Base-by-base conservation (phyloP, 2,888 invertebrate species). In the Diarsia dahlii region DNA sequence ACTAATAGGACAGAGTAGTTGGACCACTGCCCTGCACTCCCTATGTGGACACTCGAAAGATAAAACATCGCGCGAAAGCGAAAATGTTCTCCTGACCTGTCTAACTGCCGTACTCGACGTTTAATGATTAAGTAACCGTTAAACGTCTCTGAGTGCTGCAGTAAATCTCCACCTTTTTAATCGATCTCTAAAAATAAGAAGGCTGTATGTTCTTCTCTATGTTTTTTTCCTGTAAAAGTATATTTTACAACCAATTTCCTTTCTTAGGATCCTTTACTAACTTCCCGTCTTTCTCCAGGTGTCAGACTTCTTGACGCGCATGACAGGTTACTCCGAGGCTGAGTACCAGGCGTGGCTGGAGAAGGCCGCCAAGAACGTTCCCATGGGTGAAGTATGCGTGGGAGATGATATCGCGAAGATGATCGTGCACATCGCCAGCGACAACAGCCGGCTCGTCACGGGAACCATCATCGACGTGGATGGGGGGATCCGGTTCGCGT, bases 361-460 rank as follows among this genome's bases (percentile, higher is more conserved):
- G 8, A 65, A 10, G 0, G 28, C 65, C 8, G 76, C 78, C 28
- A 12, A 54, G 3, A 15, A 9, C 15, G 72, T 90, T 13, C 91
- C 91, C 0, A 84, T 91, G 90, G 84, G 89, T 0, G 68, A 74
- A 48, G 85, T 63, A 45, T 91, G 91, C 67, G 23, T 60, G 15
- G 84, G 85, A 0, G 96, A 97, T 5, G 99, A 99, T 95, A 98
- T 99, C 3, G 99, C 99, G 0, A 97, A 97, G 74, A 97, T 98
- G 4, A 98, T 99, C 78, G 97, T 97, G 9, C 99, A 98, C 93
- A 95, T 99, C 70, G 99, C 99, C 13, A 98, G 98, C 73, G 97
- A 98, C 70, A 97, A 97, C 82, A 97, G 98, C n/a, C 98, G 98
- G 79, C 98, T 98, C 90, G 98, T 98, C 50, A 99, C 99, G 2